Conservation (phyloP, 2,113 vertebrate genomes). For the Eolophus roseicapilla region DNA sequence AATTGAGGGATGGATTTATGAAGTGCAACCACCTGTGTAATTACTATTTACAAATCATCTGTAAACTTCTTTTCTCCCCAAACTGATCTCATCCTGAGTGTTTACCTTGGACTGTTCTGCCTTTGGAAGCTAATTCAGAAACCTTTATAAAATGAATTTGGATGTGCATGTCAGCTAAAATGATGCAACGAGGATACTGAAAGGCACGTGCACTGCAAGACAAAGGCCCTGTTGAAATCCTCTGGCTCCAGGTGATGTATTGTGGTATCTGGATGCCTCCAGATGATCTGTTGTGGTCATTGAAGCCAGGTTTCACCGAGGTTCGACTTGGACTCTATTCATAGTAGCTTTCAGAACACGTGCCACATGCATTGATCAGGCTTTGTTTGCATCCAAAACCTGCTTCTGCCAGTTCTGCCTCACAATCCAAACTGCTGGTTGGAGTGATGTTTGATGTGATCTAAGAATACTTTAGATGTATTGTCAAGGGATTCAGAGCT, state of each 20-base stretch:
- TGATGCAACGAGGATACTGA: background rate
- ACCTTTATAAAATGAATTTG: background rate
- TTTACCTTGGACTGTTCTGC: background rate
- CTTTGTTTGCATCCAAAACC: background rate
- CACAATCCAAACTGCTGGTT: background rate
- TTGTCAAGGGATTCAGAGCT: background rate
- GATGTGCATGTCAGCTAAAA: background rate
- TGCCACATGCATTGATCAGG: background rate
- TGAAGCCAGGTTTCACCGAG: background rate
- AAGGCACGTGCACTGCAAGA: background rate
- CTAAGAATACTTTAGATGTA: background rate
- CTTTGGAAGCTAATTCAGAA: background rate
- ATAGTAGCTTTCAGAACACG: background rate
- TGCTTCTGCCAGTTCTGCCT: background rate
- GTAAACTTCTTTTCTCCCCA: background rate
- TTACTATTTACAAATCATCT: background rate
- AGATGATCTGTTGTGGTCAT: background rate
- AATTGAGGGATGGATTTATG: background rate
- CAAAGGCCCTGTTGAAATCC: background rate
- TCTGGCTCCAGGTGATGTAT: background rate
- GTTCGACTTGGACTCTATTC: background rate
- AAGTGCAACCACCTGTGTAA: background rate
- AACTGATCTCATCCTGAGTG: fast-evolving
- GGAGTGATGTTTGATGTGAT: background rate
- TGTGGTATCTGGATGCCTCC: background rate